These are phyloP conservation scores for Helicoverpa assulta DNA, from an alignment of 2,888 invertebrate species.

Conservation along the genomic window DNA sequence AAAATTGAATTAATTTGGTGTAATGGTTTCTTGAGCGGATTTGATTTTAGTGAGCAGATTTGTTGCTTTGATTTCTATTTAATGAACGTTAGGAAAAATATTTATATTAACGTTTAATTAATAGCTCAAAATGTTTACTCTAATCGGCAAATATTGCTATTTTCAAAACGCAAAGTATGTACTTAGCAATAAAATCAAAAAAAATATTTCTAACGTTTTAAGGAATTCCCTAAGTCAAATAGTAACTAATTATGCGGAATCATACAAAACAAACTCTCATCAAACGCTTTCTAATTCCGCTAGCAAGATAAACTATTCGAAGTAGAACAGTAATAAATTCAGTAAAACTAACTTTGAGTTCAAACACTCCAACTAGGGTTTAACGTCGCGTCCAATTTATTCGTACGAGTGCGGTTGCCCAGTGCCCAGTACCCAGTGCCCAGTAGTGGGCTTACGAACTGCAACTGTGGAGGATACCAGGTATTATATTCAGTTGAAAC, in stretches of 20 bases:
- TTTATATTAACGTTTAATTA: background rate
- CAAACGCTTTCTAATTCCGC: conserved; percentile 12
- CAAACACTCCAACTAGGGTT: conserved; percentile 40
- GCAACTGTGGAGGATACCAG: conserved; percentile 21
- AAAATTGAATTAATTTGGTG: conserved; percentile 44
- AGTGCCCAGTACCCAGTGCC: conserved; percentile 55
- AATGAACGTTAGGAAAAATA: background rate
- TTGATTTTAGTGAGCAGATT: conserved; percentile 14
- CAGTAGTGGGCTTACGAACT: conserved; percentile 40
- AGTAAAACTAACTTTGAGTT: conserved; percentile 47
- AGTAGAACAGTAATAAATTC: conserved; percentile 38
- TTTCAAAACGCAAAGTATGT: too few relatives aligned
- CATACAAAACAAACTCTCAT: background rate
- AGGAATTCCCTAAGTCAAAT: too few relatives aligned
- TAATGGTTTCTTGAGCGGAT: background rate
- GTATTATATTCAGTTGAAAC: conserved; percentile 47
- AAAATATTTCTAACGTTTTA: too few relatives aligned
- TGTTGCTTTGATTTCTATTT: background rate
- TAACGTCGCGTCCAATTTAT: conserved; percentile 45
- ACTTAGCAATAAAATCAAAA: too few relatives aligned
- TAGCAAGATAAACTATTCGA: conserved; percentile 14
- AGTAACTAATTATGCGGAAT: too few relatives aligned
- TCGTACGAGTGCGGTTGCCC: conserved; percentile 47
- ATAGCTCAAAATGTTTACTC: background rate
- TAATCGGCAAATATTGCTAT: too few relatives aligned